A percentile compares a stretch with the other conserved stretches of the same genome.
These are phyloP conservation scores for Dryobota labecula DNA, from an alignment of 2,888 invertebrate species.

Conservation along the genomic window DNA sequence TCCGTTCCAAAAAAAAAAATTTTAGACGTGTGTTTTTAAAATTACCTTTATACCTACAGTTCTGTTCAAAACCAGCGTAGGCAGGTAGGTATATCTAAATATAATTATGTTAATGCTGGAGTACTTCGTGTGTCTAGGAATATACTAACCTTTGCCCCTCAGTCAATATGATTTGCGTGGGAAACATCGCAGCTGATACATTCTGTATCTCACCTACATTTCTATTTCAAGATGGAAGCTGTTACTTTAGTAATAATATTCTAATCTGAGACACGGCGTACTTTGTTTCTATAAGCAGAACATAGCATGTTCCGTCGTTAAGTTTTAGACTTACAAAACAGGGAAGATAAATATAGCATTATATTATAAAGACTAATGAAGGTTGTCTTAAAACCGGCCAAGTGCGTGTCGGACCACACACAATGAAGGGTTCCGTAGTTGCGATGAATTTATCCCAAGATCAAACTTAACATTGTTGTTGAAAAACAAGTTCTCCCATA, in stretches of 20 bases:
- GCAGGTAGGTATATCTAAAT: neutral
- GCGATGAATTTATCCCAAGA: no score
- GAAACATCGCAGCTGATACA: constrained; percentile 51
- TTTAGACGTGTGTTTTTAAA: neutral
- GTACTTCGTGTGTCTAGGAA: constrained; percentile 37
- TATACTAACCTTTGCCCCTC: constrained; percentile 42
- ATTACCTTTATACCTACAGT: neutral
- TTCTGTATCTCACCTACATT: constrained; percentile 38
- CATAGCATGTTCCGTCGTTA: neutral
- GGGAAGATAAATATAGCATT: neutral
- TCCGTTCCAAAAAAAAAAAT: neutral
- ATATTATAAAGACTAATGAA: neutral
- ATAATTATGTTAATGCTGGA: constrained; percentile 11
- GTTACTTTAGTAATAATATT: constrained; percentile 22
- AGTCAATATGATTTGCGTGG: constrained; percentile 58
- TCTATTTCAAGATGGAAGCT: constrained; percentile 47
- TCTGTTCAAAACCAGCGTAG: neutral
- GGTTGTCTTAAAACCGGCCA: no score
- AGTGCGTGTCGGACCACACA: no score
- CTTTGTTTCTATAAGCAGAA: neutral
- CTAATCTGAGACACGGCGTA: neutral
- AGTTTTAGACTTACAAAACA: neutral
- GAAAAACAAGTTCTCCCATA: no score
- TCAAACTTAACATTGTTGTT: no score
- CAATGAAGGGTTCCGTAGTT: no score